phyloP scores from a whole-genome alignment of 2,797 vertebrate genomes.

The Bovichtus variegatus region DNA sequence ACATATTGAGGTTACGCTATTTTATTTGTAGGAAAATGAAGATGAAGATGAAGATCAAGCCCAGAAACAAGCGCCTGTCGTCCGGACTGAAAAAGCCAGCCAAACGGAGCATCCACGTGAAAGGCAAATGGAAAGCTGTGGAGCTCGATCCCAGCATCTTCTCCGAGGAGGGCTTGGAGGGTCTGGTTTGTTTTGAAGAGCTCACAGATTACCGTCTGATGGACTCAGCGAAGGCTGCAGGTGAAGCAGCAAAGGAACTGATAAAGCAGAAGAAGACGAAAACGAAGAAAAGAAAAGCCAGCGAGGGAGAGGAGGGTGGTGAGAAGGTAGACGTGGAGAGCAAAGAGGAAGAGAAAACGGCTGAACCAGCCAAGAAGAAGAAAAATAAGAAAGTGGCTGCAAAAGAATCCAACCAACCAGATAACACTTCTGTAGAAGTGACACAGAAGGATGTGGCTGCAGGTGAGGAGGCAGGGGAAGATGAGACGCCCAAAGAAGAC shows the following conservation, averaged over 20 bases:
- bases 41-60: conserved; percentile 63
- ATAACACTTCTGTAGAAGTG: conserved; percentile 1
- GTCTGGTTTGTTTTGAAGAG: conserved; percentile 95
- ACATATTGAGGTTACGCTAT: not conserved
- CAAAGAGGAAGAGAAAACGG: conserved; percentile 26
- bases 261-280: conserved; percentile 63
- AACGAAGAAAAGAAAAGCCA: conserved; percentile 67
- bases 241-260: conserved; percentile 15
- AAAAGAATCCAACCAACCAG: conserved; percentile 24
- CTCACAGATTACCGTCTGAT: conserved; percentile 91
- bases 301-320: conserved; percentile 53
- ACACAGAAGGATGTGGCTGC: conserved; percentile 14
- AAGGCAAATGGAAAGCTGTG: conserved; percentile 91
- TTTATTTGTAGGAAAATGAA: conserved; percentile 83
- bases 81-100: conserved; percentile 23
- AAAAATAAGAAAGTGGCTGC: conserved; percentile 49
- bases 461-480: conserved; percentile 22
- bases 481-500: conserved; percentile 24
- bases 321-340: conserved; percentile 7
- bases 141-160: conserved; percentile 90
- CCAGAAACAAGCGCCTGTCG: conserved; percentile 42
- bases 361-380: conserved; percentile 65
- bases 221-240: conserved; percentile 76
- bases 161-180: conserved; percentile 88
- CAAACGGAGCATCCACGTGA: conserved; percentile 86